Base-by-base conservation (phyloP, 2,113 vertebrate species). In the Marmota monax region DNA sequence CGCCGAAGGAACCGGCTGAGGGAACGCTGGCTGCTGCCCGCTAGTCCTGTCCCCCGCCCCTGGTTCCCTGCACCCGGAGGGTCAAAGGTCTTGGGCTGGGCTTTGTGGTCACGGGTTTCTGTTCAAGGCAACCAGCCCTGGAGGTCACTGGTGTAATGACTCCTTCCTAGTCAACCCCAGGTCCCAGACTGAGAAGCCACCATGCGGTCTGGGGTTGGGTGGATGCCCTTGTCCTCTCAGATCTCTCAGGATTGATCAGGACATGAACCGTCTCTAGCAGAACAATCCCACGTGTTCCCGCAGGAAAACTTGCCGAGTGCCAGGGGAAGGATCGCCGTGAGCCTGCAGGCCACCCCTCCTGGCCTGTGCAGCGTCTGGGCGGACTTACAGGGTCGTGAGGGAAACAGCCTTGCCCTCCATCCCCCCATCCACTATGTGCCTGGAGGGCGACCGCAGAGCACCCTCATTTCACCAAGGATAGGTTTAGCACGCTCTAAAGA, bases 111-210 rank as follows among this genome's bases (percentile, higher is more conserved):
- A 8, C 2, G 69, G 39, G 14, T 53, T 85, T 45, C 37, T 29
- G 10, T 73, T 58, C 25, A 8, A 70, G 3, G 45, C 61, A 12
- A 76, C 10, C 10, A 73, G 88, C 48, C 12, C 7, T 56, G 22
- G n/a, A 27, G 10, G 3, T 9, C 1, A 11, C 1, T 32, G 23
- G 29, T 29, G 25, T 4, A 42, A 17, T 11, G 61, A 14, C 34
- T 51, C 67, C 16, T 11, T 67, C 5, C 45, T 58, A 0, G 5
- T 78, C 45, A 51, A n/a, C 61, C 6, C 25, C 37, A 9, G 17
- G 20, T 27, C 32, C 61, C 27, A 56, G 67, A 63, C 34, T 27
- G 7, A 22, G 27, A 70, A 48, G 29, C 51, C 51, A 5, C 20
- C 17, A 45, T 1, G 32, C 16, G 48, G 51, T 51, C 67, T 8